Evolutionary conservation across 2,797 vertebrate genomes (phyloP).

Genomic region (Pseudomugil tenellus): DNA sequence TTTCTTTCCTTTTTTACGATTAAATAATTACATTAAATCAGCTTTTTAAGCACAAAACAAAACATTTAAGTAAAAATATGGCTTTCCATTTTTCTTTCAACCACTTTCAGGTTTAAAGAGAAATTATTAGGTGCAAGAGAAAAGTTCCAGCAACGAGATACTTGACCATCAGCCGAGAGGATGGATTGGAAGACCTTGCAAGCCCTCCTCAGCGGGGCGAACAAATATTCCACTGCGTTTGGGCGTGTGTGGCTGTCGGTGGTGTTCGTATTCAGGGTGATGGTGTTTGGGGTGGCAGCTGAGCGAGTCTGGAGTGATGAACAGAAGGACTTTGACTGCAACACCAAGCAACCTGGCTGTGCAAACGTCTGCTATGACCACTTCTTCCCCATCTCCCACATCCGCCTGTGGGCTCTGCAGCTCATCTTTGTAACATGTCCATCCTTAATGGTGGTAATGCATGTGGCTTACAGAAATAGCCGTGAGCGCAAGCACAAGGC

Average conservation of each 20-base stretch:
- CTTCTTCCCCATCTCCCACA: constrained; percentile 96
- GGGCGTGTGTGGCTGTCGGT: constrained; percentile 96
- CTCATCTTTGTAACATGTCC: constrained; percentile 98
- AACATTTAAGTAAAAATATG: constrained; percentile 1
- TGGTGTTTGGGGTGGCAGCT: constrained; percentile 96
- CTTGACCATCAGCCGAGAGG: constrained; percentile 46
- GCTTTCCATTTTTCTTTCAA: constrained; percentile 34
- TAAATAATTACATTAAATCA: too few species aligned
- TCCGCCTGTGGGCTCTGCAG: constrained; percentile 98
- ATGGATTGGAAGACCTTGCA: constrained; percentile 99
- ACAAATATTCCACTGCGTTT: constrained; percentile 96
- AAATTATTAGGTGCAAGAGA: constrained; percentile 21
- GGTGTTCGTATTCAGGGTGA: constrained; percentile 95
- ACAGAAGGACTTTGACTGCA: constrained; percentile 98
- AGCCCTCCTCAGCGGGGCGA: constrained; percentile 91
- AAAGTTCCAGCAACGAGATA: constrained; percentile 6
- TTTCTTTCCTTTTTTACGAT: too few species aligned
- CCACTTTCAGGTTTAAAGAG: constrained; percentile 45
- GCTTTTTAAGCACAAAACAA: too few species aligned
- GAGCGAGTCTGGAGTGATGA: constrained; percentile 97
- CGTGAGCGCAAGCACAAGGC: constrained; percentile 87
- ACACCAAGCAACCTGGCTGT: constrained; percentile 95
- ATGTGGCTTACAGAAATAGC: constrained; percentile 93
- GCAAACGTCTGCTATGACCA: constrained; percentile 93
- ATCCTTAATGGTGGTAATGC: constrained; percentile 95